Base-by-base conservation (phyloP, 2,888 invertebrate genomes). In the Mythimna vitellina region DNA sequence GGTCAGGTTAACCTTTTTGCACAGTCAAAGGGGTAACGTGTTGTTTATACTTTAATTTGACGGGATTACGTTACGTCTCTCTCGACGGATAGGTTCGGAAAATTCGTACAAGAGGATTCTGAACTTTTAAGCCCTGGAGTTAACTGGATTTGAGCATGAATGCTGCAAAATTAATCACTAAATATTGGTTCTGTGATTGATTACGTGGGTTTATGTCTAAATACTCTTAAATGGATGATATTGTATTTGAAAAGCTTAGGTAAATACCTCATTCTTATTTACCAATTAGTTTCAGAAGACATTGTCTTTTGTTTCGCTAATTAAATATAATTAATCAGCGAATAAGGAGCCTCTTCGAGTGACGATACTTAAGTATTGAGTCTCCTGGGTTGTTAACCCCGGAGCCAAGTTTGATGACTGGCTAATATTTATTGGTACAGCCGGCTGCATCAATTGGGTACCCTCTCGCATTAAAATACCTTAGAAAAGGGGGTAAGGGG, bases 11-110 rank as follows among this genome's bases (percentile, higher is more conserved):
- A 70, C 60, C 72, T 51, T 58, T 71, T 74, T 32, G 61, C 67
- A 53, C 74, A 67, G 62, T 73, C 68, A 74, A 72, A 73, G 57
- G 46, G 73, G 53, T 73, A 70, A 51, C 49, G 65, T 38, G 54
- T 73, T 81, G 64, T 78, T 76, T 83, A 67, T 75, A 62, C 66
- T 81, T 81, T 80, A 83, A 80, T 83, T 76, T 82, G 63, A 63
- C 57, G 57, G 70, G 73, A 67, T 70, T 81, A 69, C 51, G 62
- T 29, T 61, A 70, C 35, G 22, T 68, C 35, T 51, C 63, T 56
- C 62, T 42, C 53, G 32, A 12, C 12, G 54, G n/a, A 29, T 66
- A 25, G 56, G 10, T 65, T 51, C 58, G 63, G 51, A 35, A 74
- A 81, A 73, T 65, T 69, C 32, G 29, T 67, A 69, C n/a, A 70